Conservation (phyloP, 2,797 vertebrate genomes). For the Gymnoscopelus microlampas region DNA sequence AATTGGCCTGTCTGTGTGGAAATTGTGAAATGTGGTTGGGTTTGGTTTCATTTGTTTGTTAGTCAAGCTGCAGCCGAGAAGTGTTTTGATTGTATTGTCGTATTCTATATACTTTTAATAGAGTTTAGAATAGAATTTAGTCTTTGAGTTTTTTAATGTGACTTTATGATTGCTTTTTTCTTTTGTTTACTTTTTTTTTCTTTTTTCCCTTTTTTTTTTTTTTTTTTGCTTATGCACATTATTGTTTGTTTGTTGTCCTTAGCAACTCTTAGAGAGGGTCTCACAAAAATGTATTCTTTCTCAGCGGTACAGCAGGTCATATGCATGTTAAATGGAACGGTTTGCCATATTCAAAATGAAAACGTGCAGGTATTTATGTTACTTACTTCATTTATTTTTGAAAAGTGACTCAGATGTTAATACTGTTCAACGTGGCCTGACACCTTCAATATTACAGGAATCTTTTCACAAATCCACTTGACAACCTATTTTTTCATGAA, state of each 20-base stretch:
- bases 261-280: too few relatives aligned
- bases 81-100: not conserved
- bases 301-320: too few relatives aligned
- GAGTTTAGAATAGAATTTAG: slow-evolving; percentile 17
- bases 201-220: not conserved
- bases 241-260: too few relatives aligned
- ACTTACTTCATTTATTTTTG: too few relatives aligned
- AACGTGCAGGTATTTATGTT: too few relatives aligned
- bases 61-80: slow-evolving; percentile 1
- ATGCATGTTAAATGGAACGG: too few relatives aligned
- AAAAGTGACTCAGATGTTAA: too few relatives aligned
- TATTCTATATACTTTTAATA: slow-evolving; percentile 6
- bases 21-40: slow-evolving; percentile 22
- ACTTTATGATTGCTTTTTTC: too few relatives aligned
- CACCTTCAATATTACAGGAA: slow-evolving; percentile 18
- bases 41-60: slow-evolving; percentile 26
- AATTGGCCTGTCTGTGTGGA: slow-evolving; percentile 40
- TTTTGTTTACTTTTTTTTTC: not conserved
- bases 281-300: too few relatives aligned
- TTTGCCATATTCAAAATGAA: too few relatives aligned
- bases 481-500: not conserved
- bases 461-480: not conserved
- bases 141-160: too few relatives aligned
- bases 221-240: too few relatives aligned
- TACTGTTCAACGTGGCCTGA: not conserved